These are phyloP conservation scores for Actias luna DNA, from an alignment of 2,888 invertebrate species.

Conservation along the genomic window DNA sequence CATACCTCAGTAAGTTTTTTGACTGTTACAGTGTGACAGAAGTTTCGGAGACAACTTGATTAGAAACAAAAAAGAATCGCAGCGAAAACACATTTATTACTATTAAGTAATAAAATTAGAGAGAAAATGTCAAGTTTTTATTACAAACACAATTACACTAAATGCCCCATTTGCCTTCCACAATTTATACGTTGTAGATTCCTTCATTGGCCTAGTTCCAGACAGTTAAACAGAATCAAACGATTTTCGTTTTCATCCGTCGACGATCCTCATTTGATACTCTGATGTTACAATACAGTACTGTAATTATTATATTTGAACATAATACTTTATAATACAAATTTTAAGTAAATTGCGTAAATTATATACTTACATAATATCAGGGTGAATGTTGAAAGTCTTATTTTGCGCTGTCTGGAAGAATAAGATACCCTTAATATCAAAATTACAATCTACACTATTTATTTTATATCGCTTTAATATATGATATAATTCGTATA, in stretches of 20 bases:
- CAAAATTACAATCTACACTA: no score
- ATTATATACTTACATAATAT: no score
- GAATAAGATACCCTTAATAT: no score
- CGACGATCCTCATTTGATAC: background rate
- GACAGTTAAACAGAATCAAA: background rate
- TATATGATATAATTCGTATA: no score
- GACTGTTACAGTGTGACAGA: background rate
- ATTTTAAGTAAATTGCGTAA: no score
- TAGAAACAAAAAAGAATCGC: background rate
- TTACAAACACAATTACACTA: slow-evolving; percentile 3
- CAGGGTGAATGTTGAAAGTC: no score
- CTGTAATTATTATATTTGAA: no score
- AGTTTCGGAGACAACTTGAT: background rate
- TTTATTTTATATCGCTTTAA: no score
- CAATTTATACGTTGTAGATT: background rate
- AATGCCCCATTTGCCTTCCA: background rate
- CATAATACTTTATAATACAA: no score
- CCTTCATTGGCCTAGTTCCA: background rate
- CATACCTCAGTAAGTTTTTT: background rate
- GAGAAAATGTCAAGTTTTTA: background rate
- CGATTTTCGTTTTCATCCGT: background rate
- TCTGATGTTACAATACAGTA: background rate
- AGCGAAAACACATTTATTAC: background rate
- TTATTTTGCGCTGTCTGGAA: no score
- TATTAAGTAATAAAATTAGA: background rate